phyloP scores from a whole-genome alignment of 2,797 vertebrate genomes.

The Premnoplex brunnescens region DNA sequence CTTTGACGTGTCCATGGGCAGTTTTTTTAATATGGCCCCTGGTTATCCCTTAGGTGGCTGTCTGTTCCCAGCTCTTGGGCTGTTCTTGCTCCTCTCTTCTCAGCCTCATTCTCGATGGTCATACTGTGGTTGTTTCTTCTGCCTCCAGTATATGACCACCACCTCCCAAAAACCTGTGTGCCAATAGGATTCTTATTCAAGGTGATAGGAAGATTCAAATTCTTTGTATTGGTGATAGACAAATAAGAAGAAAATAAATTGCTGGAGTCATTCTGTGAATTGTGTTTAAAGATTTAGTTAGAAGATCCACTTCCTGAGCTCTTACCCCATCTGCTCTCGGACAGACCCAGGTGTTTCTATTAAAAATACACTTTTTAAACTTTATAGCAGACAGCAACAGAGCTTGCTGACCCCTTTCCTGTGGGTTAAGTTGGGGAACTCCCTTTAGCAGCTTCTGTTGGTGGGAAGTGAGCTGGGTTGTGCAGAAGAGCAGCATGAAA shows the following conservation, averaged over 20 bases:
- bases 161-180: neutral
- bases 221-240: neutral
- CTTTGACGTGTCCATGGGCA: neutral
- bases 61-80: neutral
- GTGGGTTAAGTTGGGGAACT: neutral
- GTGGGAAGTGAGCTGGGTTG: neutral
- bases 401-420: neutral
- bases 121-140: neutral
- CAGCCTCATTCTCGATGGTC: neutral
- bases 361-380: neutral
- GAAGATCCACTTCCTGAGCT: neutral
- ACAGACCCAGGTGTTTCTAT: neutral
- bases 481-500: neutral
- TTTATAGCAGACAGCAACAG: neutral
- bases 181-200: neutral
- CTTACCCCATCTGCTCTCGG: neutral
- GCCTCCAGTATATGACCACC: neutral
- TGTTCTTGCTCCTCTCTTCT: neutral
- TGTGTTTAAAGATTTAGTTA: neutral
- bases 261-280: neutral
- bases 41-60: neutral
- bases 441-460: neutral
- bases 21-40: neutral
- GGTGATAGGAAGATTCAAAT: neutral
- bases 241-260: neutral